Evolutionary conservation across 1,140 invertebrate species (phyloP).

Genomic region (Drosophila athabasca): DNA sequence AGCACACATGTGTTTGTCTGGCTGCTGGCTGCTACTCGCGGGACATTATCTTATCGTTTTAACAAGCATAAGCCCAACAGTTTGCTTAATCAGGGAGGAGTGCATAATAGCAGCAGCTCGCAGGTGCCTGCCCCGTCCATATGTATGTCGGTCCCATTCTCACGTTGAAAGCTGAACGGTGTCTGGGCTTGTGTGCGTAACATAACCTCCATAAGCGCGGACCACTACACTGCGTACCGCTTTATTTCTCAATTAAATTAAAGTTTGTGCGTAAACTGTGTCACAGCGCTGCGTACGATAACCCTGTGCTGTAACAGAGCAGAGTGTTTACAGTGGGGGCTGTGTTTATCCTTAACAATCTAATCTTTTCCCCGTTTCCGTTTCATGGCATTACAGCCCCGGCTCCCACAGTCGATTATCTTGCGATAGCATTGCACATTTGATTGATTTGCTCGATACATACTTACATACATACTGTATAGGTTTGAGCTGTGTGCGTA

Average conservation of each 20-base stretch:
- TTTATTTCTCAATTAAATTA: conserved; percentile 57
- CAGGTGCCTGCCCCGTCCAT: conserved; percentile 23
- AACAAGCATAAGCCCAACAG: conserved; percentile 40
- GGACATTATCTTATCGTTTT: conserved; percentile 40
- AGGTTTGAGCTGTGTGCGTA: neutral
- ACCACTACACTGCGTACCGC: conserved; percentile 19
- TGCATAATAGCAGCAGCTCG: conserved; percentile 41
- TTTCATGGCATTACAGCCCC: neutral
- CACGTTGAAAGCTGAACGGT: neutral
- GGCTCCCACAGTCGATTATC: conserved; percentile 9
- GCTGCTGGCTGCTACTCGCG: neutral
- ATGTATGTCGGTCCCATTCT: conserved; percentile 12
- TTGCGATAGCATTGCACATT: conserved; percentile 27
- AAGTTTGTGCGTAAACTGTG: conserved; percentile 52
- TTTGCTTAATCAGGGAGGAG: conserved; percentile 32
- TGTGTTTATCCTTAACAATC: neutral
- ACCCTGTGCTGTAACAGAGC: neutral
- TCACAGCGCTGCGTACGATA: conserved; percentile 15
- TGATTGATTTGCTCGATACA: conserved; percentile 17
- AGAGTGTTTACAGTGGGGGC: no score
- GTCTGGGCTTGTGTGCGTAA: conserved; percentile 23
- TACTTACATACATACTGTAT: no score
- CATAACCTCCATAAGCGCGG: conserved; percentile 34
- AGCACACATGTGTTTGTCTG: conserved; percentile 4
- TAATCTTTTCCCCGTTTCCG: conserved; percentile 3